Conservation (phyloP, 1,140 invertebrate species). For the Portunus trituberculatus region DNA sequence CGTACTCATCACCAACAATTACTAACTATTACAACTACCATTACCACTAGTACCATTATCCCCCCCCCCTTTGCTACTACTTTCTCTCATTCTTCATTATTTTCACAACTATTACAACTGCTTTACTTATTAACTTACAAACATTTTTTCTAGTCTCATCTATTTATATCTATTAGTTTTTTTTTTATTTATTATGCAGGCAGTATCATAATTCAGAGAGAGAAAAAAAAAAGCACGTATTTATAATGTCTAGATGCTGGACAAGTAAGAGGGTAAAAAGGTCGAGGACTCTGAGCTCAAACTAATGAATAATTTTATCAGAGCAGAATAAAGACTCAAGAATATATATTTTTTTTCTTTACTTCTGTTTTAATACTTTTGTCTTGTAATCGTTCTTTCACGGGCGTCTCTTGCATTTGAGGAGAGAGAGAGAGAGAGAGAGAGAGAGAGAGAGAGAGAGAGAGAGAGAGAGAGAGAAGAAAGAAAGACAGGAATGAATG, state of each 20-base stretch:
- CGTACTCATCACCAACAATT: no score
- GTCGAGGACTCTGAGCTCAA: neutral
- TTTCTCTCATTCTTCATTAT: no score
- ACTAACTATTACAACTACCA: no score
- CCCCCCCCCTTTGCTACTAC: no score
- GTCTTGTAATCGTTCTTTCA: neutral
- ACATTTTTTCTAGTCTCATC: neutral
- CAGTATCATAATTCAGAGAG: no score
- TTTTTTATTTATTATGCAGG: no score
- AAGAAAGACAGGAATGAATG: slow-evolving; percentile 25
- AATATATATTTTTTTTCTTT: neutral
- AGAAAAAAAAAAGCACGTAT: no score
- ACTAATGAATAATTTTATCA: neutral
- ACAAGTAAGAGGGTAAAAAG: neutral
- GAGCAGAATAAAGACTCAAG: neutral
- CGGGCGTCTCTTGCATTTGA: neutral
- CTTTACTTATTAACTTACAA: neutral
- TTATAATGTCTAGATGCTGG: neutral
- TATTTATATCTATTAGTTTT: no score
- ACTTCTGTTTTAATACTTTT: neutral
- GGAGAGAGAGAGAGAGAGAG: neutral
- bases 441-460: neutral
- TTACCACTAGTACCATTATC: no score
- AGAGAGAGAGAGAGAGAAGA: neutral
- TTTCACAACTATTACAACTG: no score